Evolutionary conservation across 2,797 vertebrate species (phyloP).

Genomic region (Apodemus agrarius): DNA sequence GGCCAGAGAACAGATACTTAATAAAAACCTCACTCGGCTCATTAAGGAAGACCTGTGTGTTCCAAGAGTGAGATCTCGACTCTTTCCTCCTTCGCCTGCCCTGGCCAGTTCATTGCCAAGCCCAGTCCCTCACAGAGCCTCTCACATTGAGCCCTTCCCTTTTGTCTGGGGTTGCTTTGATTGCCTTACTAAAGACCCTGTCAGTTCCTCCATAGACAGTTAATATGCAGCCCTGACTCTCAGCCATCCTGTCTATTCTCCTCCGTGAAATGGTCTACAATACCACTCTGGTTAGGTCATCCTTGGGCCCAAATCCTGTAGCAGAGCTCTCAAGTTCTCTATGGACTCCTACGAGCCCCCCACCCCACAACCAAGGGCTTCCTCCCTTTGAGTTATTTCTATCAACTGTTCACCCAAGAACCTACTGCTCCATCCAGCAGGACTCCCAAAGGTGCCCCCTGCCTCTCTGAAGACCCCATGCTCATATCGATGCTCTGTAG

Average conservation of each 20-base stretch:
- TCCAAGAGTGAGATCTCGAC: background rate
- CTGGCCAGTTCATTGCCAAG: background rate
- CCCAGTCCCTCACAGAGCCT: background rate
- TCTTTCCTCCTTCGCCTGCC: background rate
- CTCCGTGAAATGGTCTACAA: background rate
- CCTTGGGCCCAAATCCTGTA: background rate
- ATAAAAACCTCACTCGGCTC: conserved; percentile 60
- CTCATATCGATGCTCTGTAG: background rate
- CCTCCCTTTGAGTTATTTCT: background rate
- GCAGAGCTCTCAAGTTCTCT: background rate
- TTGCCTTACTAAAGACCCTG: background rate
- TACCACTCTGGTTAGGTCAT: background rate
- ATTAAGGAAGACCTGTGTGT: conserved; percentile 43
- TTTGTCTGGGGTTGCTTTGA: background rate
- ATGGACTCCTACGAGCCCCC: fast-evolving
- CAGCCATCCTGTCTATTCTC: background rate
- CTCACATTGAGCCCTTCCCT: background rate
- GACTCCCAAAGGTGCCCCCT: background rate
- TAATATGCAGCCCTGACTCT: background rate
- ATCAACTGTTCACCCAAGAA: background rate
- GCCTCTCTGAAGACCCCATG: background rate
- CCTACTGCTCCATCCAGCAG: background rate
- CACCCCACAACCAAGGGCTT: background rate
- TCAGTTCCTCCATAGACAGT: background rate
- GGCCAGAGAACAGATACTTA: conserved; percentile 51